Evolutionary conservation across 2,113 vertebrate species (phyloP).

Genomic region (Phocoena sinus): DNA sequence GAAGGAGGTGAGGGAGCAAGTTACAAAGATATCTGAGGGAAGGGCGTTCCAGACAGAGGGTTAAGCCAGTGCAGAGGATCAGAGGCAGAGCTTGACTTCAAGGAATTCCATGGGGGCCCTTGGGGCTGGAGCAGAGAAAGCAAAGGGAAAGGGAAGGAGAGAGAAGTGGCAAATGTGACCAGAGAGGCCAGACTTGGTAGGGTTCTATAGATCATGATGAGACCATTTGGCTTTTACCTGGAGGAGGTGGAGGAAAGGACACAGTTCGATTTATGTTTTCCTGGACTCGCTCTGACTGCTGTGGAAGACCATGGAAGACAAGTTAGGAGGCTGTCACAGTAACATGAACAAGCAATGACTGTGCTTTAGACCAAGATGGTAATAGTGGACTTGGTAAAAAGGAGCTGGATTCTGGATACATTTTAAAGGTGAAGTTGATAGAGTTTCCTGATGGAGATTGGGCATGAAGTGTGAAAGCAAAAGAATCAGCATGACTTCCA

Average conservation of each 20-base stretch:
- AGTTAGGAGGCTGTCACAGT: accelerated
- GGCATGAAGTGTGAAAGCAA: neutral
- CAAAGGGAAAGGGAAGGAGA: neutral
- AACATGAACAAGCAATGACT: too few species aligned
- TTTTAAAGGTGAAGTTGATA: neutral
- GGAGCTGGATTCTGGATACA: neutral
- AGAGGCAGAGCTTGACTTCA: neutral
- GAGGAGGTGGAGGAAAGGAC: neutral
- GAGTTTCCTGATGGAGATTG: neutral
- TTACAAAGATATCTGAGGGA: neutral
- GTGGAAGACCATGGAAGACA: neutral
- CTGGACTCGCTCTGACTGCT: accelerated
- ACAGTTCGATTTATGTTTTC: accelerated
- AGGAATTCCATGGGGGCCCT: accelerated
- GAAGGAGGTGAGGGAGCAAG: neutral
- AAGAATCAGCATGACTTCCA: neutral
- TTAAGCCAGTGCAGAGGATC: neutral
- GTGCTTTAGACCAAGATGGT: neutral
- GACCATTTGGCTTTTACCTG: neutral
- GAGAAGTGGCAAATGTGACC: neutral
- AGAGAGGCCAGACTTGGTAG: neutral
- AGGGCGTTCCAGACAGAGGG: neutral
- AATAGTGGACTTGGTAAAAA: accelerated
- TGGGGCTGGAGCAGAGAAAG: neutral
- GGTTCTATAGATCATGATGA: neutral